Conservation (phyloP, 2,888 invertebrate species). For the Philereme vetulata region DNA sequence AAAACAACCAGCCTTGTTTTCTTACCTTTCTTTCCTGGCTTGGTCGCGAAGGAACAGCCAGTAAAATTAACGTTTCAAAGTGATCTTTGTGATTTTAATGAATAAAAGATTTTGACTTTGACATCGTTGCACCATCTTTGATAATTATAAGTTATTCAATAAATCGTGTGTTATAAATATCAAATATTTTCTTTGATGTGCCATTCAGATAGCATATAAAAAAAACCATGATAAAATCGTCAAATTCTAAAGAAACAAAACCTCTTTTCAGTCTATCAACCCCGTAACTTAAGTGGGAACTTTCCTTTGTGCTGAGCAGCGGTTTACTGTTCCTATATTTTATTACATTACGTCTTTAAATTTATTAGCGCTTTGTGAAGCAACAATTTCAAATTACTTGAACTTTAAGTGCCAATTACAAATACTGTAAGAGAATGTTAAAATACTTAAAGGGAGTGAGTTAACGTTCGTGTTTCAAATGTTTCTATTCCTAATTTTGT, state of each 20-base stretch:
- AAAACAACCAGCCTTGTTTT: too few species aligned
- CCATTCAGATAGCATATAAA: not conserved
- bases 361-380: slow-evolving; percentile 37
- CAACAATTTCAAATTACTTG: slow-evolving; percentile 36
- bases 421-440: slow-evolving; percentile 12
- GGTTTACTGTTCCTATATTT: slow-evolving; percentile 34
- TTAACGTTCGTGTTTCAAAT: slow-evolving; percentile 4
- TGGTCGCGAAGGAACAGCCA: too few species aligned
- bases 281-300: slow-evolving; percentile 32
- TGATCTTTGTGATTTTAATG: too few species aligned
- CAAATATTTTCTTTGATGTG: too few species aligned
- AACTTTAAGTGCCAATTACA: slow-evolving; percentile 29
- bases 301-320: slow-evolving; percentile 35
- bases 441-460: slow-evolving; percentile 22
- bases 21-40: too few species aligned
- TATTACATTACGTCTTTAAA: slow-evolving; percentile 37
- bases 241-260: slow-evolving; percentile 30
- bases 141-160: too few species aligned
- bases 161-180: too few species aligned
- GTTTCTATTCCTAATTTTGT: too few species aligned
- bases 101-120: too few species aligned
- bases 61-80: too few species aligned
- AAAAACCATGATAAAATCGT: slow-evolving; percentile 6
- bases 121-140: too few species aligned
- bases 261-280: slow-evolving; percentile 27